A percentile compares a stretch with the other conserved stretches of the same genome.
Conservation (phyloP, 1,140 invertebrate genomes). For the Drosophila asahinai region DNA sequence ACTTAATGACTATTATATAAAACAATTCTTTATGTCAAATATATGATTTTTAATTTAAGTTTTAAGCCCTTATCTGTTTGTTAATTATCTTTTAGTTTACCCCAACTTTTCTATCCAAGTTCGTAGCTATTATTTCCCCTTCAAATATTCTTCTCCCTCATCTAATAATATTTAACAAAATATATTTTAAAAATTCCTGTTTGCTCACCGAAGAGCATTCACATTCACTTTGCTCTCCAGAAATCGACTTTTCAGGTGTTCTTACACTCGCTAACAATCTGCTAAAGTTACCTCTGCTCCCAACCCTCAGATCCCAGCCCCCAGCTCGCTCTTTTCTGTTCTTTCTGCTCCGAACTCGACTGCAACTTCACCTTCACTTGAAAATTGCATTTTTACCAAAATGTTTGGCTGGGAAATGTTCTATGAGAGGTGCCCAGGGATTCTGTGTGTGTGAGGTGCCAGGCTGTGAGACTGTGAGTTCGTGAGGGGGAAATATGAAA, state of each 20-base stretch:
- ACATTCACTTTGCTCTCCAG: constrained; percentile 3
- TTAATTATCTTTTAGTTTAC: neutral
- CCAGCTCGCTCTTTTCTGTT: constrained; percentile 8
- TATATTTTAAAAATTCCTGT: neutral
- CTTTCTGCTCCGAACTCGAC: constrained; percentile 26
- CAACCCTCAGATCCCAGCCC: neutral
- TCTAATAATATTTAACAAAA: neutral
- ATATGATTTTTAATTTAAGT: too few species aligned
- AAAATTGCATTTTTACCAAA: constrained; percentile 80
- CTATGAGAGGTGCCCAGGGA: constrained; percentile 32
- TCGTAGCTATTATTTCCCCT: too few species aligned
- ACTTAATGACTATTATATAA: too few species aligned
- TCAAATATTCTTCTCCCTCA: too few species aligned
- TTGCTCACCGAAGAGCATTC: constrained; percentile 16
- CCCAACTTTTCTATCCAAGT: neutral
- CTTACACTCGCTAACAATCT: constrained; percentile 68
- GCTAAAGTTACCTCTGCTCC: constrained; percentile 50
- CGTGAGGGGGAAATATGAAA: constrained; percentile 63
- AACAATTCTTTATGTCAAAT: too few species aligned
- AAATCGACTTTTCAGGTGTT: constrained; percentile 47
- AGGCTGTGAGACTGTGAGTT: constrained; percentile 11
- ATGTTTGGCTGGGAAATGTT: constrained; percentile 61
- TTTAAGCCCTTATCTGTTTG: neutral
- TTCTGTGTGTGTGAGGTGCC: neutral
- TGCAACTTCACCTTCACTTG: constrained; percentile 68